These are phyloP conservation scores for Mimachlamys varia DNA, from an alignment of 2,888 invertebrate genomes.

Conservation along the genomic window DNA sequence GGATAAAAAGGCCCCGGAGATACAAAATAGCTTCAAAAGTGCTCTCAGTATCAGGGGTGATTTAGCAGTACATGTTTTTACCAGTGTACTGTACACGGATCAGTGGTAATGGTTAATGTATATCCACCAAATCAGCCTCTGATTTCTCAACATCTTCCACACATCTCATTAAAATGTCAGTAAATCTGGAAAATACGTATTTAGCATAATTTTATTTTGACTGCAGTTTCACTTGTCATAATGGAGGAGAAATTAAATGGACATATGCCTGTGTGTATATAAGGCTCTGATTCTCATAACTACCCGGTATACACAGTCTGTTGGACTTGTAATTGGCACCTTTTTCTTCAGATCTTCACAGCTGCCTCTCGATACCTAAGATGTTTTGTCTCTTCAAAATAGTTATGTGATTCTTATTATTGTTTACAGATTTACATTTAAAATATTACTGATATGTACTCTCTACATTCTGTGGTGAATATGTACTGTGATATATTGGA, in stretches of 20 bases:
- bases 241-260: conserved; percentile 6
- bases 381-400: no score
- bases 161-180: conserved; percentile 23
- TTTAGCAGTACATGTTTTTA: conserved; percentile 7
- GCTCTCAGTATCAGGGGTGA: not conserved
- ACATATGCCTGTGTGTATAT: not conserved
- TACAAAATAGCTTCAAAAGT: conserved; percentile 10
- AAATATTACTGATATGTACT: no score
- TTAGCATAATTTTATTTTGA: conserved; percentile 20
- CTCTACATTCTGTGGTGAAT: no score
- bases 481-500: no score
- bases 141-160: not conserved
- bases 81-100: not conserved
- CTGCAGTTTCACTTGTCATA: conserved; percentile 16
- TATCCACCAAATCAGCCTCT: not conserved
- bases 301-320: not conserved
- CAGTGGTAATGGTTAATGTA: not conserved
- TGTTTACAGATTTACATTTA: no score
- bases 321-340: not conserved
- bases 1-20: conserved; percentile 52
- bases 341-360: not conserved
- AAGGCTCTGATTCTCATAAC: not conserved
- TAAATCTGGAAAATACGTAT: conserved; percentile 8
- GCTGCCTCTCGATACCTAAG: no score
- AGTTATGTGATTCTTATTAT: no score